These are phyloP conservation scores for Typhlichthys eigenmanni DNA, from an alignment of 2,797 vertebrate genomes.

Conservation along the genomic window DNA sequence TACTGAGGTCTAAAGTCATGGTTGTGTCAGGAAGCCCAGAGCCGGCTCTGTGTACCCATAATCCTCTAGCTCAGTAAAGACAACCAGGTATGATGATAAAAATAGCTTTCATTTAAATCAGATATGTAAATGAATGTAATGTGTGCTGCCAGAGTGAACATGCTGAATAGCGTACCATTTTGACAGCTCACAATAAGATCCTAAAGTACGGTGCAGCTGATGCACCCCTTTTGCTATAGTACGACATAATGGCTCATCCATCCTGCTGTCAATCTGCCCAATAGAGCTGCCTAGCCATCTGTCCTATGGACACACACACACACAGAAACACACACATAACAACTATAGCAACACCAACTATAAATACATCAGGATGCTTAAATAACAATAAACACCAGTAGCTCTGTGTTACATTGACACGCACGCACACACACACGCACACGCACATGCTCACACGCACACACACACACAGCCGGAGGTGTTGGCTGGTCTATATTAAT, in stretches of 20 bases:
- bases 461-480: neutral
- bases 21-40: neutral
- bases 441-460: conserved; percentile 9
- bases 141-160: no score
- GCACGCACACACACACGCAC: neutral
- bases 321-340: conserved; percentile 5
- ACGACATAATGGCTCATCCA: conserved; percentile 25
- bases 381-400: conserved; percentile 13
- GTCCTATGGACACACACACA: conserved; percentile 6
- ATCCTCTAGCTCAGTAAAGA: neutral
- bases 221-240: conserved; percentile 16
- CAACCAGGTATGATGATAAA: no score
- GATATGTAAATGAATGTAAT: no score
- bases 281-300: conserved; percentile 35
- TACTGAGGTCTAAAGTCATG: neutral
- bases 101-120: neutral
- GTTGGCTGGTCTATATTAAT: neutral
- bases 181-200: no score
- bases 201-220: neutral
- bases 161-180: no score
- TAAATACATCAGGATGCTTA: no score
- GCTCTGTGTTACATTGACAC: conserved; percentile 13
- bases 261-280: conserved; percentile 31
- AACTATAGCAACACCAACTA: neutral
- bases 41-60: neutral